Evolutionary conservation across 2,113 vertebrate genomes (phyloP), one percentile per base, ranked within the genome.

Genomic region (Ailurus styani): DNA sequence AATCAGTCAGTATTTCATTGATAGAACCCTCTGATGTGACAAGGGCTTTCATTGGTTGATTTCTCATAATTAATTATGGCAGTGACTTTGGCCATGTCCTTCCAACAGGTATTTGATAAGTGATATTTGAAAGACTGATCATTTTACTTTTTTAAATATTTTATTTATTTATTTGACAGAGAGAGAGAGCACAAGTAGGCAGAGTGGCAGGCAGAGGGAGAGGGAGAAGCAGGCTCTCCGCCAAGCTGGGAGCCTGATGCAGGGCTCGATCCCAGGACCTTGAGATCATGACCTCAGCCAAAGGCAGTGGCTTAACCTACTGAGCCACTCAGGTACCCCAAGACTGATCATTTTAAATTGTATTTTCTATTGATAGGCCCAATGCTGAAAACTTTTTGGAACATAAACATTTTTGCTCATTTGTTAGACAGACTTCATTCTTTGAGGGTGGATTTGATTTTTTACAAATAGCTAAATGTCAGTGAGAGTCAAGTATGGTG

Each of bases 81-180:
- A 81, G 85, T 88, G 79, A 82, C 62, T n/a, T 91, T 87, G 86
- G 40, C 40, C 7, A 25, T 87, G 79, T 47, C 52, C 20, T 93
- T 85, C 29, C 11, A 83, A 62, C 9, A 73, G 12, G 34, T 83
- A 87, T 89, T 91, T 93, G 73, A 93, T 45, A 91, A 47, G n/a
- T 87, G 90, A 87, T 79, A 7, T 85, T 97, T 94, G 57, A 96
- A 89, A 91, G 42, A 73, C 25, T 66, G 50, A 78, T 93, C 15
- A 57, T 81, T 94, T 79, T 73, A 62, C 40, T 57, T 55, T 55
- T 55, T 55, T 3, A 3, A 55, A 55, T 6, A 21, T 55, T 55
- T 55, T 55, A 55, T 55, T 55, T 55, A 55, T 55, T 55, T 55
- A 21, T 55, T 55, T 55, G 54, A 55, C 54, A 55, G 54, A 55